Conservation (phyloP, 2,797 vertebrate genomes). For the Monodelphis domestica region DNA sequence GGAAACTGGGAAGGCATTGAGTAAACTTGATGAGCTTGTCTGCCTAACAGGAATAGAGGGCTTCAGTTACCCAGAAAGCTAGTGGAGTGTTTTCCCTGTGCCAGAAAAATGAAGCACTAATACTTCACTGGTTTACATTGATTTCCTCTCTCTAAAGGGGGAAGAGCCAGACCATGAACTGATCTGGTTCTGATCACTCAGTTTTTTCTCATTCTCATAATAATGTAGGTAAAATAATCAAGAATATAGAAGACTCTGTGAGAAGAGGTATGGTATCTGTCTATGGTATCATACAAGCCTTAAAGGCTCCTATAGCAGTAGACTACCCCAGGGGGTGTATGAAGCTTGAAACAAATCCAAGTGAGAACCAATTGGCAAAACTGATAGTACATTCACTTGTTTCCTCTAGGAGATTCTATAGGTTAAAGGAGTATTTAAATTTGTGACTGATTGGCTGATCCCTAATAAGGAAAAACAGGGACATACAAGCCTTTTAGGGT, state of each 20-base stretch:
- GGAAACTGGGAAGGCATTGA: not conserved
- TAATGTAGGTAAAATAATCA: not conserved
- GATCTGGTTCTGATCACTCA: not conserved
- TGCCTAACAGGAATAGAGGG: not conserved
- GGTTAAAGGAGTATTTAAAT: not conserved
- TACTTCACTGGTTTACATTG: not conserved
- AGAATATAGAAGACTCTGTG: not conserved
- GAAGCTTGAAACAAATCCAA: not conserved
- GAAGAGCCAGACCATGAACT: no score
- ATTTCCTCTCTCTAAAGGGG: not conserved
- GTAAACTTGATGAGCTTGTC: not conserved
- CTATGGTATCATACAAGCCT: no score
- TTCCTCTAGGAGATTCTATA: not conserved
- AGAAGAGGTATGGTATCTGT: not conserved
- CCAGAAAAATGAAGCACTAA: not conserved
- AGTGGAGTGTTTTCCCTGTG: not conserved
- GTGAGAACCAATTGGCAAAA: not conserved
- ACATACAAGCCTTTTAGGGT: not conserved
- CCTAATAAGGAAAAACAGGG: not conserved
- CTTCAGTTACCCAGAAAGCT: not conserved
- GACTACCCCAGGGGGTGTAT: not conserved
- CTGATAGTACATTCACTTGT: not conserved
- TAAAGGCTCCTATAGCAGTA: not conserved
- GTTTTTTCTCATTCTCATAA: not conserved
- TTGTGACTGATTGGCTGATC: not conserved